Evolutionary conservation across 2,113 vertebrate species (phyloP), one percentile per base, ranked within the genome.

Genomic region (Aptenodytes patagonicus): DNA sequence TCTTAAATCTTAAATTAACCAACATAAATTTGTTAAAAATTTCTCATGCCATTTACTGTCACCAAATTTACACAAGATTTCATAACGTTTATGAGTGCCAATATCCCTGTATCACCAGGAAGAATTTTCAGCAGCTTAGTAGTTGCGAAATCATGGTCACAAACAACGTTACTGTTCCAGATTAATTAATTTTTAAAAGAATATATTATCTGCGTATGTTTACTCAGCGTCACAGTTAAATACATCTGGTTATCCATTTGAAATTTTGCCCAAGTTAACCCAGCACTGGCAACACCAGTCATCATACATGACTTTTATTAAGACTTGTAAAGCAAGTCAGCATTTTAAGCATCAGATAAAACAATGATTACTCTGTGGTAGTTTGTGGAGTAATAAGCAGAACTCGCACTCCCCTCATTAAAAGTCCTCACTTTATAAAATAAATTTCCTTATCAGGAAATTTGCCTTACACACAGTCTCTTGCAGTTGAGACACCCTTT

Each of bases 291-390:
- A 93, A 68, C 28, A 52, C 31, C 49, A 81, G 73, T 89, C 55
- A 84, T 83, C 61, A 75, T 64, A 62, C 61, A 42, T 55, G 61
- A 87, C 69, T 95, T 95, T 44, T 92, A 93, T 71, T 38, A 89
- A 28, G 31, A 68, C 13, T 44, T 82, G 34, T 44, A 91, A 94
- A 89, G 69, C 92, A 89, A 92, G 70, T 94, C 87, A 92, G 95
- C 90, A 89, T 92, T 93, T 91, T 84, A 44, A 87, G 47, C 24
- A 95, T 92, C 72, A 87, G 86, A 92, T 92, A 93, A 95, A 95
- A 68, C 2, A 26, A 16, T 25, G 68, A 94, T 82, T 91, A 95
- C 40, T 49, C 69, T 57, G 44, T 55, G 34, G 57, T 8, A 94
- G 65, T 47, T 28, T 84, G 13, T 49, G 51, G 71, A 85, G n/a